Base-by-base conservation (phyloP, 2,797 vertebrate genomes). In the Vireo griseus region DNA sequence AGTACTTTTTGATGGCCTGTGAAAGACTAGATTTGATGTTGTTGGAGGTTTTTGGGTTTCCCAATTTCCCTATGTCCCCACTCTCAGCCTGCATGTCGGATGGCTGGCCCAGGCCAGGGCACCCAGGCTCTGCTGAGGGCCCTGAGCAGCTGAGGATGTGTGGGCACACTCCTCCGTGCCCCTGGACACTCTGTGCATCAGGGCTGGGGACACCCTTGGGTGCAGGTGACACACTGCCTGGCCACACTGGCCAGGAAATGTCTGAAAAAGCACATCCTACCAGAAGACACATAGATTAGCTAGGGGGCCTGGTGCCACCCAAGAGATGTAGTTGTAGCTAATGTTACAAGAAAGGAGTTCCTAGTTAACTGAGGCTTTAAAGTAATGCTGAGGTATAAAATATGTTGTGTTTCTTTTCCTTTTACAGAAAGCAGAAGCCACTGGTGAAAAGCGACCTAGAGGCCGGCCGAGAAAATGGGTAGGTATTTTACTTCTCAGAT, bases 381-480 rank as follows among this genome's bases (percentile, higher is more conserved):
- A 96, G 90, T 87, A 76, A 78, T 59, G 69, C 81, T 58, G 74
- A 94, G 62, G 44, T 61, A 93, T 95, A 89, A 94, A 95, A 90
- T 67, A 78, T 10, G 16, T 95, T 95, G 87, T 94, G 85, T 98
- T 96, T 88, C 96, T 95, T 96, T 92, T 95, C 55, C 44, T 90
- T 96, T 98, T 97, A 78, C 94, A 99, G 99, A 99, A 99, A 98
- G 98, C 98, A 97, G 99, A 99, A 98, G 98, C 99, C 48, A 98
- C 97, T 91, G 99, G 98, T 96, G 99, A 99, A 98, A 98, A 98
- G 97, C 98, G 99, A 98, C 99, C 99, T 94, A 98, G 99, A 97
- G 99, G 99, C 89, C 98, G 99, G 97, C 99, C 99, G 54, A 99
- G 99, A 97, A 99, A 99, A 99, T 99, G 99, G 99, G 99, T 99